A percentile compares a stretch with the other conserved stretches of the same genome.
These are phyloP conservation scores for Oryzias woworae DNA, from an alignment of 2,113 vertebrate species.

Conservation along the genomic window DNA sequence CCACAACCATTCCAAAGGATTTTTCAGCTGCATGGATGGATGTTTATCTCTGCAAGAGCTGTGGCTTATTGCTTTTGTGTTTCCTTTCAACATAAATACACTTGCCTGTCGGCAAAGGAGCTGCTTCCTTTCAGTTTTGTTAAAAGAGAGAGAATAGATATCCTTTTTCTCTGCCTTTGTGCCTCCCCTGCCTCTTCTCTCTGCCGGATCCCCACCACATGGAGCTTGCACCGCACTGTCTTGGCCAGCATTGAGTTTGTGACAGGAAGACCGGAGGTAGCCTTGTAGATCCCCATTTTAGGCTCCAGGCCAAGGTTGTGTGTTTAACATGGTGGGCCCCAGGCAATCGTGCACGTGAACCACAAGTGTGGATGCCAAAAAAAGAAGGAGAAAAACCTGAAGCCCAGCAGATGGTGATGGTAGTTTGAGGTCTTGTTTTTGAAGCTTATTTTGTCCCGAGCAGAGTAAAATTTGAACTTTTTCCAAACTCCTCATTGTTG, in stretches of 20 bases:
- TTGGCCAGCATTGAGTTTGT: constrained; percentile 57
- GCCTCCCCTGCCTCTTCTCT: constrained; percentile 53
- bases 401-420: constrained; percentile 41
- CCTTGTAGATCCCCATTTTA: constrained; percentile 69
- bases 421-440: constrained; percentile 49
- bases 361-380: constrained; percentile 36
- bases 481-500: constrained; percentile 36
- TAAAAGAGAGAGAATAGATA: constrained; percentile 43
- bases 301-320: constrained; percentile 66
- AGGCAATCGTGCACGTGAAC: constrained; percentile 38
- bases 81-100: constrained; percentile 61
- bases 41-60: constrained; percentile 26
- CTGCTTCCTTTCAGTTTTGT: constrained; percentile 47
- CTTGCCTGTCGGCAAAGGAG: constrained; percentile 52
- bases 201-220: constrained; percentile 53
- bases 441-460: constrained; percentile 58
- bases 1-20: constrained; percentile 14
- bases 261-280: constrained; percentile 69
- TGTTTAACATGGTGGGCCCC: constrained; percentile 59
- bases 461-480: constrained; percentile 59
- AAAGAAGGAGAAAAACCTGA: constrained; percentile 24
- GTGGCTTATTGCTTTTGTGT: constrained; percentile 35
- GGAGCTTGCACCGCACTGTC: constrained; percentile 55
- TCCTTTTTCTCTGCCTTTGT: constrained; percentile 35
- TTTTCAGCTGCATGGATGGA: constrained; percentile 14